Conservation (phyloP, 2,797 vertebrate species). For the Hoplostethus mediterraneus region DNA sequence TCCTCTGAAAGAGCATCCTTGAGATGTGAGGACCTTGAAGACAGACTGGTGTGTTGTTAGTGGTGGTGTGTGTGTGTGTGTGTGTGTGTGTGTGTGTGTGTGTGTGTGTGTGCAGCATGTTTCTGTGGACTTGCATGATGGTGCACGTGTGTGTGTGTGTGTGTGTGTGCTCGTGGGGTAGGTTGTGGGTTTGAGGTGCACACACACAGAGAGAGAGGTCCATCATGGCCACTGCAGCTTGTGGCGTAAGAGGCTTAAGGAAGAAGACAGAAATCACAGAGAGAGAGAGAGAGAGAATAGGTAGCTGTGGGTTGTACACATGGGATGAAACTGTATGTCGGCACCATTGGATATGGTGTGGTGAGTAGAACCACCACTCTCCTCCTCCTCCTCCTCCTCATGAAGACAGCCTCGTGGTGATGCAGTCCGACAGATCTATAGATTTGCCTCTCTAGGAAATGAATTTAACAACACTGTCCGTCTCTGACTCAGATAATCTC, state of each 20-base stretch:
- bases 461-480: neutral
- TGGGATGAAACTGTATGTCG: constrained; percentile 64
- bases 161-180: neutral
- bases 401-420: constrained; percentile 52
- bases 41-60: no score
- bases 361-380: constrained; percentile 53
- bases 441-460: neutral
- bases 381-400: constrained; percentile 26
- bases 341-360: constrained; percentile 69
- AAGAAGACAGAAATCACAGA: constrained; percentile 54
- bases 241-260: constrained; percentile 64
- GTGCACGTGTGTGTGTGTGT: neutral
- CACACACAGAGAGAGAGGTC: constrained; percentile 30
- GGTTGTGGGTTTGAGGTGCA: constrained; percentile 8
- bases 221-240: constrained; percentile 47
- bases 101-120: neutral
- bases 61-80: no score
- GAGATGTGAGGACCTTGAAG: neutral
- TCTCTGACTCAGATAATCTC: neutral
- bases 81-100: neutral
- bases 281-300: constrained; percentile 60
- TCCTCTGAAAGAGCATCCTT: neutral
- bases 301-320: constrained; percentile 59
- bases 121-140: neutral
- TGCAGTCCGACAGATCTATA: constrained; percentile 44